Conservation (phyloP, 2,797 vertebrate genomes). For the Argya squamiceps region DNA sequence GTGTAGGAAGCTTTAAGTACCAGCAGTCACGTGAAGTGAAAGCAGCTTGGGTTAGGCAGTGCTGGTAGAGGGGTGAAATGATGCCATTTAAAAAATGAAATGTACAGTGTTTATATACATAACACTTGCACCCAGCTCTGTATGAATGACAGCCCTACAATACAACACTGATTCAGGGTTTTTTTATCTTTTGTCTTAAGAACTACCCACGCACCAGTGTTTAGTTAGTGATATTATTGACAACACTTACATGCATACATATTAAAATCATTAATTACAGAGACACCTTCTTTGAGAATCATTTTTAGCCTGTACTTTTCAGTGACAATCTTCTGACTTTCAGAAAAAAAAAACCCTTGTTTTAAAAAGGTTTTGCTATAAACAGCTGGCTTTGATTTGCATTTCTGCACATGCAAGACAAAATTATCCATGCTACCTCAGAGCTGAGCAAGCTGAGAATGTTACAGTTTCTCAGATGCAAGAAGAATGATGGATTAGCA, state of each 20-base stretch:
- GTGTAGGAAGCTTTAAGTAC: background rate
- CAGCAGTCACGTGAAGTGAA: background rate
- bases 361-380: background rate
- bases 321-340: background rate
- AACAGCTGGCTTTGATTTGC: background rate
- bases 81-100: background rate
- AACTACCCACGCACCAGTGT: background rate
- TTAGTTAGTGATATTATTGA: background rate
- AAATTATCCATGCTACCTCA: background rate
- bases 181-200: background rate
- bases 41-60: background rate
- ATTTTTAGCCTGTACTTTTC: background rate
- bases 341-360: background rate
- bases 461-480: background rate
- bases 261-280: background rate
- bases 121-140: background rate
- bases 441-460: background rate
- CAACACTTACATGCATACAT: background rate
- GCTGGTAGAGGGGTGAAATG: background rate
- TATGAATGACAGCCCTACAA: background rate
- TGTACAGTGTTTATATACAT: background rate
- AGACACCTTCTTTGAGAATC: background rate
- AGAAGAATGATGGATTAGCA: background rate
- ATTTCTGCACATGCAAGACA: background rate
- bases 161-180: background rate